Evolutionary conservation across 2,888 invertebrate genomes (phyloP).

Genomic region (Congeria kusceri): DNA sequence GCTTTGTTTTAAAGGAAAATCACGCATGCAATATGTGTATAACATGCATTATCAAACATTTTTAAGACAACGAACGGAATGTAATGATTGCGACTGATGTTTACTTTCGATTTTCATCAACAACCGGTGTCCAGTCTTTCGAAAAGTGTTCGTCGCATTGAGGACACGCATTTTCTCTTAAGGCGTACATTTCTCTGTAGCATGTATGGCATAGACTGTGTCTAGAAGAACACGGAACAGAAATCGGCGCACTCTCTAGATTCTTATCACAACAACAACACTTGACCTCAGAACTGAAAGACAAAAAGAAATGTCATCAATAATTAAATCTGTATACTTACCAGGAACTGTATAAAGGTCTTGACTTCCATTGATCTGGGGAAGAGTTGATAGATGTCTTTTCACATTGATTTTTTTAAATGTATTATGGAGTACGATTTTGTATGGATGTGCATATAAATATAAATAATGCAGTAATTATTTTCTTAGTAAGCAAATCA

Average conservation of each 20-base stretch:
- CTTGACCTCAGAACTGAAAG: slow-evolving; percentile 51
- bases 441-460: neutral
- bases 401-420: too few relatives aligned
- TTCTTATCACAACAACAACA: slow-evolving; percentile 70
- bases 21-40: too few relatives aligned
- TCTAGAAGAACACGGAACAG: slow-evolving; percentile 70
- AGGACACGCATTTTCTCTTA: slow-evolving; percentile 59
- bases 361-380: too few relatives aligned
- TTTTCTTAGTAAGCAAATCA: too few relatives aligned
- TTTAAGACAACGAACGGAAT: neutral
- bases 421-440: too few relatives aligned
- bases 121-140: slow-evolving; percentile 42
- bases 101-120: neutral
- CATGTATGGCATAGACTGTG: slow-evolving; percentile 75
- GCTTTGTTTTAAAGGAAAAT: too few relatives aligned
- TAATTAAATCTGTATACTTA: too few relatives aligned
- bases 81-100: neutral
- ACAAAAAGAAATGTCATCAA: neutral
- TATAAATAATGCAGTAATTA: too few relatives aligned
- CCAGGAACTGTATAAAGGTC: too few relatives aligned
- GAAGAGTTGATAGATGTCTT: too few relatives aligned
- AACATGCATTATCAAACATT: too few relatives aligned
- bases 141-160: slow-evolving; percentile 64
- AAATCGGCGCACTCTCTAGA: slow-evolving; percentile 70
- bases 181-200: slow-evolving; percentile 56